Evolutionary conservation across 2,888 invertebrate species (phyloP), one percentile per base, ranked within the genome.

Genomic region (Coenonympha glycerion): DNA sequence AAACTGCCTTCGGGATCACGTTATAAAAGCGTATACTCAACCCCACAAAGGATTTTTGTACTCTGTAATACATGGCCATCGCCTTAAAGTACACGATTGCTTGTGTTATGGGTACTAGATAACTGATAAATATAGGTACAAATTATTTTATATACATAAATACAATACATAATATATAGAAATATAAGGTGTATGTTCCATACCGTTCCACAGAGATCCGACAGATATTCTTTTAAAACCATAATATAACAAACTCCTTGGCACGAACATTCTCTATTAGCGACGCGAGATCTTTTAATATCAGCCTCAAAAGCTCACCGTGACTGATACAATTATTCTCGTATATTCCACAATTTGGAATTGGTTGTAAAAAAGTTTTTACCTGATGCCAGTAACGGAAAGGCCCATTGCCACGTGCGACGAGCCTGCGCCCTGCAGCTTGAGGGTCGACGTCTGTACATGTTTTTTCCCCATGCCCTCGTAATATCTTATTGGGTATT

Each of bases 331-430:
- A 59, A 65, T n/a, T n/a, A n/a, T 67, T 60, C 72, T 70, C 68
- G 79, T 79, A 78, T 76, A 76, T 79, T 78, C 79, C 70, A 63
- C 68, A 69, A 68, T 72, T 70, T 66, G 71, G 74, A 74, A 76
- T 73, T 68, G 61, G 69, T 68, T 54, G 64, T 73, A 84, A 84
- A 85, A 86, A 80, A 76, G n/a, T n/a, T 62, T 72, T 81, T 87
- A 87, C 86, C 86, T 87, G 86, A 79, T 63, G 66, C 67, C 72
- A 72, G 75, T 73, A 78, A 79, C 85, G 83, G 86, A 79, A 84
- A 82, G 82, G 73, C 63, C 72, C 71, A 64, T 69, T 87, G 86
- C 86, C 86, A 86, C 86, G 86, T 86, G 86, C 86, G 83, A 60
- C 62, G 46, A 39, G 50, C 47, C 49, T 63, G 78, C 82, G 36